Conservation (phyloP, 2,113 vertebrate species). For the Seriola dumerili region DNA sequence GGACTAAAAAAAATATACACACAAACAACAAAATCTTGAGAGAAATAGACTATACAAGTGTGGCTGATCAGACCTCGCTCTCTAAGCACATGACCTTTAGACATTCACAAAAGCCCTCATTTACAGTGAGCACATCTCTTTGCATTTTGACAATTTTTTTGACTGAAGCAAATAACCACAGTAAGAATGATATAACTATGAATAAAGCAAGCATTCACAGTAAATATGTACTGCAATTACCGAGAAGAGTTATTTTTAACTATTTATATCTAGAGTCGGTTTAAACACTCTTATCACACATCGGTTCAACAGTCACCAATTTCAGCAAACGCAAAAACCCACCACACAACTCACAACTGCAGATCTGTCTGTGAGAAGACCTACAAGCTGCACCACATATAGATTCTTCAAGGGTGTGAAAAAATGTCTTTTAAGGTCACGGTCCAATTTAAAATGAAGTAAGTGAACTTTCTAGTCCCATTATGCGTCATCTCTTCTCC, state of each 20-base stretch:
- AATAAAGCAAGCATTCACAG: constrained; percentile 59
- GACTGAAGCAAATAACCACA: constrained; percentile 60
- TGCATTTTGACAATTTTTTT: constrained; percentile 21
- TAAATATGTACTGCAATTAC: constrained; percentile 57
- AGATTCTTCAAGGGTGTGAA: constrained; percentile 17
- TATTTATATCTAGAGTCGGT: constrained; percentile 27
- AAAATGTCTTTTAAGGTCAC: constrained; percentile 11
- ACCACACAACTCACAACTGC: constrained; percentile 51
- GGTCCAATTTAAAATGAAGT: constrained; percentile 8
- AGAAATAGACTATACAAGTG: constrained; percentile 65
- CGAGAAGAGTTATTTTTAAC: constrained; percentile 16
- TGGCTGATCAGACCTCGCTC: constrained; percentile 39
- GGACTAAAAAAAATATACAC: constrained; percentile 79
- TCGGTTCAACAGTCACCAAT: constrained; percentile 54
- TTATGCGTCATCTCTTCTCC: not conserved
- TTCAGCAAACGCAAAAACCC: constrained; percentile 65
- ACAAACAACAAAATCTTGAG: constrained; percentile 68
- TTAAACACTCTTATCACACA: constrained; percentile 53
- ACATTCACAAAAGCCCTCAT: constrained; percentile 70
- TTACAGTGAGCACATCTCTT: constrained; percentile 43
- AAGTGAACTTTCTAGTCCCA: not conserved
- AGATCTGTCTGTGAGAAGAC: constrained; percentile 45
- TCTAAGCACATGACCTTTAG: constrained; percentile 41
- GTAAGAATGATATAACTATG: constrained; percentile 49
- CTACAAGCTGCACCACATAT: constrained; percentile 35